Percentiles rank a stretch among this genome's conserved stretches.
These are phyloP conservation scores for Pterophyllum scalare DNA, from an alignment of 2,113 vertebrate genomes.

Conservation along the genomic window DNA sequence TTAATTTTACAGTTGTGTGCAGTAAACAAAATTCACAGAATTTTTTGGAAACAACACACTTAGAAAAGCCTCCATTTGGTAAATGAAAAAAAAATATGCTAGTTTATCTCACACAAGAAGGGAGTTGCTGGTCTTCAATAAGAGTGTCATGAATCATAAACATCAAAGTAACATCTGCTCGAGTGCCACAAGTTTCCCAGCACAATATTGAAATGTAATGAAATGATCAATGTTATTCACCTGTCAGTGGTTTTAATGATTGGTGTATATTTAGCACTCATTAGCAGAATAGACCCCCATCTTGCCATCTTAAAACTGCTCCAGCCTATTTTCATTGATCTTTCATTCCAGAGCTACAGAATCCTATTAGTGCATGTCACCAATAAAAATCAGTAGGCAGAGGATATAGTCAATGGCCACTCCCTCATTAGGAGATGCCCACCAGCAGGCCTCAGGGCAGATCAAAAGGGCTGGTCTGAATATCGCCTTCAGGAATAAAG, in stretches of 20 bases:
- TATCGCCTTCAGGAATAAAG: constrained; percentile 48
- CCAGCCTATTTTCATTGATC: constrained; percentile 50
- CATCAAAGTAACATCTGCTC: neutral
- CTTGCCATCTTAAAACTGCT: constrained; percentile 21
- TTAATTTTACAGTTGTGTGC: neutral
- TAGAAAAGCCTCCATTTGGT: neutral
- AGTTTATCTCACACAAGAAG: neutral
- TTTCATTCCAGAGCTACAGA: constrained; percentile 62
- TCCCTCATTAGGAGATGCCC: constrained; percentile 75
- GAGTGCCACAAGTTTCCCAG: neutral
- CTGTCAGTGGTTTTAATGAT: constrained; percentile 8
- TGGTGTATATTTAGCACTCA: neutral
- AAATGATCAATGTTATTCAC: neutral
- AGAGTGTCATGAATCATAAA: neutral
- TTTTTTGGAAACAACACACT: neutral
- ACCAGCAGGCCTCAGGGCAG: constrained; percentile 73
- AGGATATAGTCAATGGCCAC: constrained; percentile 62
- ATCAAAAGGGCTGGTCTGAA: constrained; percentile 66
- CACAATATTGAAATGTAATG: neutral
- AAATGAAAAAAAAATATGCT: neutral
- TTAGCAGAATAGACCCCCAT: neutral
- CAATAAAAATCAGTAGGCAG: constrained; percentile 65
- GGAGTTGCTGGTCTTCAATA: neutral
- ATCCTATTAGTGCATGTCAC: constrained; percentile 67
- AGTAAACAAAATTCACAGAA: neutral